These are phyloP conservation scores for Galeopterus variegatus DNA, from an alignment of 2,113 vertebrate species.

Conservation along the genomic window DNA sequence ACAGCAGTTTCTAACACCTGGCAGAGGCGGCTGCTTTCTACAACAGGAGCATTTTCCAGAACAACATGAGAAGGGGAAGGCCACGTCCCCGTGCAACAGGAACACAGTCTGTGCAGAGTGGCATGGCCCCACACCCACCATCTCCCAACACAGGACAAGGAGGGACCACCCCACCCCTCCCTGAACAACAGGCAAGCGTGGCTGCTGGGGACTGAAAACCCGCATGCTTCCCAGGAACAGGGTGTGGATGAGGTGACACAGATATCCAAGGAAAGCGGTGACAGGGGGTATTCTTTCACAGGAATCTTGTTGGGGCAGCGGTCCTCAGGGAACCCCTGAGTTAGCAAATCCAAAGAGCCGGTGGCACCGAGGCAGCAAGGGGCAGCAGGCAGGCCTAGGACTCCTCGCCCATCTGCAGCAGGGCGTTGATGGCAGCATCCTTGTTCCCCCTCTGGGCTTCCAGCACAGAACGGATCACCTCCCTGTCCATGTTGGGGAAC, in stretches of 20 bases:
- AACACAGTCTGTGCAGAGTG: background rate
- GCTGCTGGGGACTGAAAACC: background rate
- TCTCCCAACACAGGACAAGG: background rate
- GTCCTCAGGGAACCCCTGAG: background rate
- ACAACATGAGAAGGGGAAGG: background rate
- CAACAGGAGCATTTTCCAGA: background rate
- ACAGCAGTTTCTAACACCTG: background rate
- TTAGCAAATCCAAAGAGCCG: constrained; percentile 63
- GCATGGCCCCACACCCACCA: fast-evolving
- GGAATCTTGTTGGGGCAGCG: constrained; percentile 34
- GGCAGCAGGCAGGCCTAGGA: constrained; percentile 89
- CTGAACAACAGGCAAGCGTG: fast-evolving
- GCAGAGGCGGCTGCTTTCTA: constrained; percentile 50
- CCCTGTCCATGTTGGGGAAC: constrained; percentile 98
- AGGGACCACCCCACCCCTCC: background rate
- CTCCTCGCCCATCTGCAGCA: constrained; percentile 98
- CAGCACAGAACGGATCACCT: constrained; percentile 97
- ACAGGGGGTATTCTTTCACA: background rate
- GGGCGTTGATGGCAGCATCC: constrained; percentile 97
- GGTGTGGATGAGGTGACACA: background rate
- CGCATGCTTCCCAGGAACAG: constrained; percentile 31
- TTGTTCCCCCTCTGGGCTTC: constrained; percentile 97
- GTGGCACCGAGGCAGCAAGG: background rate
- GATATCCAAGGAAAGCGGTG: no score
- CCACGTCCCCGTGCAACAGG: background rate